phyloP scores from a whole-genome alignment of 2,113 vertebrate genomes.

The Tenrec ecaudatus region DNA sequence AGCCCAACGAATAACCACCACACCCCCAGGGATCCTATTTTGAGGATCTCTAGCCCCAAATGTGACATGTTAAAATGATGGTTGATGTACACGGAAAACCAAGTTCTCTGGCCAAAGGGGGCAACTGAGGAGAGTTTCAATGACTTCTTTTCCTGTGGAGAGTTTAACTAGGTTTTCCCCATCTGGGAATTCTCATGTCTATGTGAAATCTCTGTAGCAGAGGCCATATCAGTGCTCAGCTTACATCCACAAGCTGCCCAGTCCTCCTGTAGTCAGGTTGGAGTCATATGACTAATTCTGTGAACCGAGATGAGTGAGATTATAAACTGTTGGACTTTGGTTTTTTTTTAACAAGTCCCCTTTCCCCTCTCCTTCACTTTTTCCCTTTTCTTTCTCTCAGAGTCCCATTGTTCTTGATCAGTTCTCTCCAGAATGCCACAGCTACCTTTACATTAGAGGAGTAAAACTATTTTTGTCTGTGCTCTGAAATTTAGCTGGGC shows the following conservation, averaged over 20 bases:
- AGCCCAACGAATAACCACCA: no score
- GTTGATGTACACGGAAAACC: neutral
- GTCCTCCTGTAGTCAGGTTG: neutral
- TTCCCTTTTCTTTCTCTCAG: neutral
- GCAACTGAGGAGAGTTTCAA: neutral
- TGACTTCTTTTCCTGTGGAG: neutral
- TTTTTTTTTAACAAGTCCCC: neutral
- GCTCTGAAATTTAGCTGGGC: neutral
- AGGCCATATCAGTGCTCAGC: neutral
- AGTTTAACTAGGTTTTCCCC: neutral
- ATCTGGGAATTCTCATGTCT: conserved; percentile 20
- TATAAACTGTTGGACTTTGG: neutral
- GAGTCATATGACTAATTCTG: neutral
- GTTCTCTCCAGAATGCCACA: neutral
- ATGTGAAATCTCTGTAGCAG: neutral
- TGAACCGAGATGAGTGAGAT: neutral
- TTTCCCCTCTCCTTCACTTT: neutral
- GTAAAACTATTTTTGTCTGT: neutral
- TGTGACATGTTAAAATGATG: neutral
- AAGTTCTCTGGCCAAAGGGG: neutral
- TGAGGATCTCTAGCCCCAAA: neutral
- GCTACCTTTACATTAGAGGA: neutral
- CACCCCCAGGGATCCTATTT: neutral
- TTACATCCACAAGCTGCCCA: neutral
- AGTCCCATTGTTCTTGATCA: neutral